A percentile compares a stretch with the other conserved stretches of the same genome.
These are phyloP conservation scores for Yponomeuta evonymella DNA, from an alignment of 2,888 invertebrate genomes.

Conservation along the genomic window DNA sequence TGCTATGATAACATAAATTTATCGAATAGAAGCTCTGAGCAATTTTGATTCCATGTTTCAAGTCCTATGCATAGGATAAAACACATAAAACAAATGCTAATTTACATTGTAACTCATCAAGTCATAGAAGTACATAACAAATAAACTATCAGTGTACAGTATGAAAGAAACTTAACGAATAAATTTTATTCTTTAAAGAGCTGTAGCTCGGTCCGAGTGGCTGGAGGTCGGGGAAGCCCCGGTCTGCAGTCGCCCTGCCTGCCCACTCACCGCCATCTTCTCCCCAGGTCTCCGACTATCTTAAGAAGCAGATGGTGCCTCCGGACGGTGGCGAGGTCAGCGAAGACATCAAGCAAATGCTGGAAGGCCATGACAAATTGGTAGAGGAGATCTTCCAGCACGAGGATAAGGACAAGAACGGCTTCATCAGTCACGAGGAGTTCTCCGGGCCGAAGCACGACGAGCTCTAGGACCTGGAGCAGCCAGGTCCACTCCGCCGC, in stretches of 20 bases:
- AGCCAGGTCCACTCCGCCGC: neutral
- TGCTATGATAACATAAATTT: no score
- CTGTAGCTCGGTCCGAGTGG: no score
- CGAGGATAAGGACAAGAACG: constrained; percentile 97
- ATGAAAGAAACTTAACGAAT: no score
- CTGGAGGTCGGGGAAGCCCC: no score
- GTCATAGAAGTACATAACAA: no score
- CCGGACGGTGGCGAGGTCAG: constrained; percentile 83
- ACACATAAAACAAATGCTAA: no score
- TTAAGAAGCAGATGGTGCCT: constrained; percentile 93
- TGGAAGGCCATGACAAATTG: constrained; percentile 92
- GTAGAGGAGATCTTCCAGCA: constrained; percentile 98
- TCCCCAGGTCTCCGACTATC: constrained; percentile 89
- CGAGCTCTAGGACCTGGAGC: constrained; percentile 82
- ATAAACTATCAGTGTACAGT: no score
- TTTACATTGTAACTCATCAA: no score
- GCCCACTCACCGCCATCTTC: neutral
- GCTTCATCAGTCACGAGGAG: constrained; percentile 95
- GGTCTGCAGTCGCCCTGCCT: neutral
- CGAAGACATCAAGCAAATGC: constrained; percentile 88
- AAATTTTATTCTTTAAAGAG: no score
- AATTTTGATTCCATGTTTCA: no score
- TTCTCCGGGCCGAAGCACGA: constrained; percentile 98
- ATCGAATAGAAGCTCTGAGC: no score
- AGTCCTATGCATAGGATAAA: no score